These are phyloP conservation scores for Antechinus stuartii DNA, from an alignment of 2,113 vertebrate genomes.

Conservation along the genomic window DNA sequence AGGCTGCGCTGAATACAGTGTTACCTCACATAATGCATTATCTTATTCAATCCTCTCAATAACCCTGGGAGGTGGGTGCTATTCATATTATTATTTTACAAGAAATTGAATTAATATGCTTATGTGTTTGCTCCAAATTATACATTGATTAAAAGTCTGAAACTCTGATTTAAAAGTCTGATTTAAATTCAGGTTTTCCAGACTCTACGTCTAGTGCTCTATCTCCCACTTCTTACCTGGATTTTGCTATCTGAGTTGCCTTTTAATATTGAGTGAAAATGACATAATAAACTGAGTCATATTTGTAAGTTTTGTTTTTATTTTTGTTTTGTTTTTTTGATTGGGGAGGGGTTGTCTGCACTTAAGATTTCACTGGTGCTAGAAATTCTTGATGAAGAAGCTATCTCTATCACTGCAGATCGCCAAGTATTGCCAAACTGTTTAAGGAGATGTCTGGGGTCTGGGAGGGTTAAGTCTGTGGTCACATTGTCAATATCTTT, in stretches of 20 bases:
- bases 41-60: neutral
- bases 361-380: too few relatives aligned
- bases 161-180: too few relatives aligned
- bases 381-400: too few relatives aligned
- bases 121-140: neutral
- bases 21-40: neutral
- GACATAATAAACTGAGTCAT: neutral
- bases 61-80: neutral
- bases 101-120: neutral
- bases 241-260: neutral
- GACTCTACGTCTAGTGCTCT: neutral
- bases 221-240: neutral
- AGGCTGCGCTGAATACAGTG: neutral
- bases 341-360: too few relatives aligned
- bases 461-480: too few relatives aligned
- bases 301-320: neutral
- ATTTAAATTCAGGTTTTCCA: neutral
- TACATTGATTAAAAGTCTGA: neutral
- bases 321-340: too few relatives aligned
- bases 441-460: too few relatives aligned
- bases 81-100: neutral
- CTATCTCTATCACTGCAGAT: too few relatives aligned
- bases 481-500: too few relatives aligned
- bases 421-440: neutral
- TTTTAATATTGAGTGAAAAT: neutral